Base-by-base conservation (phyloP, 2,888 invertebrate species). In the Dryobota labecula region DNA sequence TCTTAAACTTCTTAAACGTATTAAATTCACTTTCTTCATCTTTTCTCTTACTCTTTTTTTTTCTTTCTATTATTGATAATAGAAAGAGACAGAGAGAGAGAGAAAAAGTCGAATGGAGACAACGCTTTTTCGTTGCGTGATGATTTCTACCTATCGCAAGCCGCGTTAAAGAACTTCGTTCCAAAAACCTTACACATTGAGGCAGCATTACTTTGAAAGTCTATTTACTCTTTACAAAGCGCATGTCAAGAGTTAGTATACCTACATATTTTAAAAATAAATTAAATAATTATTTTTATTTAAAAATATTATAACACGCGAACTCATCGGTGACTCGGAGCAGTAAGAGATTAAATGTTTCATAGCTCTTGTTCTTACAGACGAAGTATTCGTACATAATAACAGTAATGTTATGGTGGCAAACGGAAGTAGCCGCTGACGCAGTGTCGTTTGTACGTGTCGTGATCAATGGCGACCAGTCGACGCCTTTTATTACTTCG, bases 381-480 rank as follows among this genome's bases (percentile, higher is more conserved):
- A 41, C 41, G 13, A 63, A 64, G 20, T 54, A 38, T 33, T 66
- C 71, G 60, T 36, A 57, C 57, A 41, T 54, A 43, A 43, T 15
- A 57, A n/a, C 30, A 24, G 45, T 49, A 49, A 56, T 51, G 41
- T 38, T 45, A 43, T 20, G 8, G 33, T 61, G 30, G 45, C 58
- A 63, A 74, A 49, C 47, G 30, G 57, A 45, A 30, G 36, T n/a
- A 30, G 30, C 24, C 18, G 30, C 64, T 45, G 51, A 11, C 43
- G 30, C n/a, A 6, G 41, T 36, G 49, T 30, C 33, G 45, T 13
- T 24, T 24, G 30, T 51, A 45, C 66, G 47, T 63, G 49, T 64
- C 49, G 67, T 41, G 63, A 75, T 62, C 47, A 38, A 73, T 43
- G 47, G 51, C 56, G 56, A 47, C 45, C 49, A 66, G 18, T 41